These are phyloP conservation scores for Contarinia nasturtii DNA, from an alignment of 1,140 invertebrate species.

Conservation along the genomic window DNA sequence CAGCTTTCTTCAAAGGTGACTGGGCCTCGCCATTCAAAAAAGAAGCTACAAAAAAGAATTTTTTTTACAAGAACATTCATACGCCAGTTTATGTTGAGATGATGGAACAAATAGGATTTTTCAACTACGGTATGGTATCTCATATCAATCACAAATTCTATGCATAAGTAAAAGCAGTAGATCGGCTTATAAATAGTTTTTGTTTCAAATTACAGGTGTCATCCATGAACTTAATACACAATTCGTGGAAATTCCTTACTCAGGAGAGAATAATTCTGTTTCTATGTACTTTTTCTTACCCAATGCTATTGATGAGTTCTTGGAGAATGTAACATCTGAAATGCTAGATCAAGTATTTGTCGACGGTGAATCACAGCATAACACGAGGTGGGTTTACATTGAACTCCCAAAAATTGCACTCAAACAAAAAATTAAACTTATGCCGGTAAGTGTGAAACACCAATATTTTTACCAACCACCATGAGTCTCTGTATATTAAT, in stretches of 20 bases:
- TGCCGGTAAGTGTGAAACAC: slow-evolving; percentile 13
- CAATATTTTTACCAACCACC: slow-evolving; percentile 4
- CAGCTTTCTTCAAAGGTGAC: slow-evolving; percentile 77
- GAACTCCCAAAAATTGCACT: slow-evolving; percentile 66
- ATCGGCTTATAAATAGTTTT: slow-evolving; percentile 8
- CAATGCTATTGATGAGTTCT: slow-evolving; percentile 33
- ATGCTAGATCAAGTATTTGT: slow-evolving; percentile 38
- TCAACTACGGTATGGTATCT: slow-evolving; percentile 43
- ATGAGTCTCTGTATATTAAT: no score
- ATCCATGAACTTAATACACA: slow-evolving; percentile 52
- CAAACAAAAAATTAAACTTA: slow-evolving; percentile 35
- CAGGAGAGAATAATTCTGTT: slow-evolving; percentile 43
- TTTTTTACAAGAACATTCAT: slow-evolving; percentile 52
- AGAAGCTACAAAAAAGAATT: slow-evolving; percentile 40
- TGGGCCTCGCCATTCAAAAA: slow-evolving; percentile 62
- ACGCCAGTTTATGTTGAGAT: slow-evolving; percentile 32
- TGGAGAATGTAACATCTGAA: slow-evolving; percentile 34
- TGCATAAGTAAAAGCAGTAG: no score
- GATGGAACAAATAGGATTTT: slow-evolving; percentile 21
- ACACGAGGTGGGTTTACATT: slow-evolving; percentile 42
- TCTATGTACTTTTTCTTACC: slow-evolving; percentile 75
- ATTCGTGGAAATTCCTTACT: slow-evolving; percentile 70
- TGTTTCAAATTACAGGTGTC: neutral
- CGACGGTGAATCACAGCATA: slow-evolving; percentile 37
- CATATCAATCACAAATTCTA: no score